These are phyloP conservation scores for Eudasyphora cyanicolor DNA, from an alignment of 2,888 invertebrate genomes.

Conservation along the genomic window DNA sequence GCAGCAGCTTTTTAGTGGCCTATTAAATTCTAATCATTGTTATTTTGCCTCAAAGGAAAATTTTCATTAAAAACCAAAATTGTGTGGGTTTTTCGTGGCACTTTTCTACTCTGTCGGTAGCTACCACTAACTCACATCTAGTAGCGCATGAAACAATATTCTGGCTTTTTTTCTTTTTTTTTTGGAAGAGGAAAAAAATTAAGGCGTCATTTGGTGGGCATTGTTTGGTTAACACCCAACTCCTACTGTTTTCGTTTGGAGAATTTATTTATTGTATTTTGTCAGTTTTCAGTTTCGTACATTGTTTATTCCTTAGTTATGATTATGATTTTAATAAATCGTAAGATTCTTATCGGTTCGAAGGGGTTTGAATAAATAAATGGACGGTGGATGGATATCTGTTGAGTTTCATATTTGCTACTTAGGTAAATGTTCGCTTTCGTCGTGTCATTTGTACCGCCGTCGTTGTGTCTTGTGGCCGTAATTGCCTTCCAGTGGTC, in stretches of 20 bases:
- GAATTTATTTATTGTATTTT: constrained; percentile 8
- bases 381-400: neutral
- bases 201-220: constrained; percentile 59
- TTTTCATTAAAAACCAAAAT: constrained; percentile 49
- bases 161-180: no score
- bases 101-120: neutral
- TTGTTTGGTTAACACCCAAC: constrained; percentile 64
- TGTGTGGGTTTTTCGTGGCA: constrained; percentile 47
- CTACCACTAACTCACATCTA: neutral
- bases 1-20: constrained; percentile 37
- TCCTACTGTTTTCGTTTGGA: constrained; percentile 50
- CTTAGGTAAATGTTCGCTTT: constrained; percentile 10
- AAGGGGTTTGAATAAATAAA: no score
- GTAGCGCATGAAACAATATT: constrained; percentile 14
- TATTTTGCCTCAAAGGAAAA: constrained; percentile 53
- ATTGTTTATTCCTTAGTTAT: constrained; percentile 20
- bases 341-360: constrained; percentile 32
- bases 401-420: neutral
- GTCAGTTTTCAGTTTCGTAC: neutral
- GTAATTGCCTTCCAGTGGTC: neutral
- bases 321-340: constrained; percentile 47
- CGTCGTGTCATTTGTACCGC: neutral
- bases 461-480: neutral
- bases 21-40: constrained; percentile 60
- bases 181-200: constrained; percentile 3